Conservation (phyloP, 1,140 invertebrate genomes). For the Ceratina japonica region DNA sequence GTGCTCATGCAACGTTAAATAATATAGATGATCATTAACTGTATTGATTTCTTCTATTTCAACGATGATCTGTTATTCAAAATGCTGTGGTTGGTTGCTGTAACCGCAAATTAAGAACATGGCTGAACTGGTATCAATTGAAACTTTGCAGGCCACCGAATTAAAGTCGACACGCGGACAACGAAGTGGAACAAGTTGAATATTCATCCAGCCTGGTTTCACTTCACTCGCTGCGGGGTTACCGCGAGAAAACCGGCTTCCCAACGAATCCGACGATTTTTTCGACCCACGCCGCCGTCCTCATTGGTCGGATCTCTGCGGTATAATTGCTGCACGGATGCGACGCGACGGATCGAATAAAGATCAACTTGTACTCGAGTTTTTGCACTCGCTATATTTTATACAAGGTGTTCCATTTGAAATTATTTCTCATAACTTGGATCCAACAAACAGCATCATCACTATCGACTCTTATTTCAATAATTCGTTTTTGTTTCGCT, state of each 20-base stretch:
- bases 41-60: background rate
- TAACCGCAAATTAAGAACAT: slow-evolving; percentile 8
- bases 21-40: background rate
- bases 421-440: no score
- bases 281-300: background rate
- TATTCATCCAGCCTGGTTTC: slow-evolving; percentile 24
- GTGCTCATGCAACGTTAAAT: no score
- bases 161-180: slow-evolving; percentile 5
- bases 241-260: slow-evolving; percentile 3
- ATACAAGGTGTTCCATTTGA: no score
- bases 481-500: no score
- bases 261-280: background rate
- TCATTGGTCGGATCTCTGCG: background rate
- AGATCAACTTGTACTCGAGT: no score
- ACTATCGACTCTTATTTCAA: no score
- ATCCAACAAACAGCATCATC: no score
- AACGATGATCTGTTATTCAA: background rate
- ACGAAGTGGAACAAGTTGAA: slow-evolving; percentile 17
- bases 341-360: background rate
- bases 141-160: slow-evolving; percentile 9
- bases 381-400: no score
- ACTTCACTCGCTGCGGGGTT: background rate
- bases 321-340: background rate
- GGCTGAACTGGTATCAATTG: background rate
- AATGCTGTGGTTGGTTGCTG: background rate